Percentiles rank a stretch among this genome's conserved stretches.
These are phyloP conservation scores for Mimachlamys varia DNA, from an alignment of 2,888 invertebrate genomes.

Conservation along the genomic window DNA sequence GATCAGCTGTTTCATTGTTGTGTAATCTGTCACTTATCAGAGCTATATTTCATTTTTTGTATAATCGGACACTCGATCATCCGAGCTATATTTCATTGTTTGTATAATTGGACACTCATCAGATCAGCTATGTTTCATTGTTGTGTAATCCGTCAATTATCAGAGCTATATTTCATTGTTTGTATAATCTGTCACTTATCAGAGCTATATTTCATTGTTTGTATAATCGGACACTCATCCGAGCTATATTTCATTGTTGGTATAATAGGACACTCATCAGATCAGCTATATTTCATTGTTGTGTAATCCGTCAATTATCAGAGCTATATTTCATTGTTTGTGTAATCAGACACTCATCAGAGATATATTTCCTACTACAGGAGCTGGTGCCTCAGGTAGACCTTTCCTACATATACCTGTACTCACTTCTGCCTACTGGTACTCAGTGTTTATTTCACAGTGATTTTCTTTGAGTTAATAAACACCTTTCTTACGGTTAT, in stretches of 20 bases:
- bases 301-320: background rate
- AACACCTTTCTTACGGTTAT: background rate
- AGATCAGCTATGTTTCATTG: background rate
- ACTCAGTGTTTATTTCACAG: background rate
- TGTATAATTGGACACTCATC: background rate
- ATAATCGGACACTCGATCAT: background rate
- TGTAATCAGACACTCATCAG: background rate
- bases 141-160: background rate
- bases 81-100: background rate
- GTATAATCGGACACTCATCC: background rate
- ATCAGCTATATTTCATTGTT: background rate
- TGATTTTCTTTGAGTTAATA: background rate
- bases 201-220: background rate
- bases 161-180: background rate
- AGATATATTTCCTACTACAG: background rate
- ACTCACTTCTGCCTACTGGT: background rate
- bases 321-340: background rate
- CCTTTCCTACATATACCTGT: background rate
- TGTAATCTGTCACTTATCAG: background rate
- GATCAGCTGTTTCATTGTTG: background rate
- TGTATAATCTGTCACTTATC: background rate
- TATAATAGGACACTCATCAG: background rate
- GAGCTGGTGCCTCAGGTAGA: slow-evolving; percentile 14
- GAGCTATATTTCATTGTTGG: background rate
- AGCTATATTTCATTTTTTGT: background rate